Conservation (phyloP, 2,797 vertebrate species). For the Rhyacichthys aspro region DNA sequence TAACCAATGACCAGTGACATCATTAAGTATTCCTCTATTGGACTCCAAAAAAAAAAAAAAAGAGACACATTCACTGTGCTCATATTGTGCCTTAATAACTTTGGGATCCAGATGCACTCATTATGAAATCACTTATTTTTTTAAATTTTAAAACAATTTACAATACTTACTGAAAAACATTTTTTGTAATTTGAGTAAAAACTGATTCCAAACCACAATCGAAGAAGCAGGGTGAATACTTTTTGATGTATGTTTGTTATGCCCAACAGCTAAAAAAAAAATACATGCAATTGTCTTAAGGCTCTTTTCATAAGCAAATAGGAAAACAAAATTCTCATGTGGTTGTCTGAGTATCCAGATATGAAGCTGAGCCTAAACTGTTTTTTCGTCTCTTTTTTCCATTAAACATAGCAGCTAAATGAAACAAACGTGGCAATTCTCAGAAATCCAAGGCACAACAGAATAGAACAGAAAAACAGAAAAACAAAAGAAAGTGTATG, state of each 20-base stretch:
- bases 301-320: constrained; percentile 5
- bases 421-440: neutral
- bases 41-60: too few species aligned
- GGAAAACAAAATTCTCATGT: constrained; percentile 4
- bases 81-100: too few species aligned
- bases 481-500: neutral
- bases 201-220: too few species aligned
- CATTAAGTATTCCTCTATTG: neutral
- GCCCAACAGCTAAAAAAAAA: neutral
- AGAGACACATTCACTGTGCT: too few species aligned
- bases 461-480: neutral
- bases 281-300: neutral
- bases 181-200: too few species aligned
- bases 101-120: too few species aligned
- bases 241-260: constrained; percentile 3
- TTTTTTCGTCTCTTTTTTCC: too few species aligned
- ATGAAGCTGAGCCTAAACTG: neutral
- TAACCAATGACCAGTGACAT: too few species aligned
- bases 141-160: neutral
- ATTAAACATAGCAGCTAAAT: constrained; percentile 1
- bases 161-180: neutral
- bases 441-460: neutral
- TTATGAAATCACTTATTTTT: too few species aligned
- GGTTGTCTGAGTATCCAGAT: constrained; percentile 1
- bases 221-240: neutral